These are phyloP conservation scores for Campoletis raptor DNA, from an alignment of 2,888 invertebrate species.

Conservation along the genomic window DNA sequence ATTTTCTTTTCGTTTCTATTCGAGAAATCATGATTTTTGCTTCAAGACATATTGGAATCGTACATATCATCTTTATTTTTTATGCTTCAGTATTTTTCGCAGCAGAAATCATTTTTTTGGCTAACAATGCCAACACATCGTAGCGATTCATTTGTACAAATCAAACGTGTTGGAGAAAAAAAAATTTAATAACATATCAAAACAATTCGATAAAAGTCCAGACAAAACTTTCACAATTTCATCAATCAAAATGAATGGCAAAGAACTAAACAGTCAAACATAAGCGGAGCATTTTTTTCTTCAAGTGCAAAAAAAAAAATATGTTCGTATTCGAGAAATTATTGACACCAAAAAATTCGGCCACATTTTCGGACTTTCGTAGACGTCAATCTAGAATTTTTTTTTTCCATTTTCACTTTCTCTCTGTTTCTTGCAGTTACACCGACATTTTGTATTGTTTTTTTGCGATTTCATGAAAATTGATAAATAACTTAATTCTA, in stretches of 20 bases:
- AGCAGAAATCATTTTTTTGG: background rate
- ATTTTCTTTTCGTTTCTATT: background rate
- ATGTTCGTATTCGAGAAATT: background rate
- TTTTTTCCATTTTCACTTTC: constrained; percentile 5
- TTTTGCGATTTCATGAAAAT: constrained; percentile 23
- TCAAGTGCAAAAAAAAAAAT: background rate
- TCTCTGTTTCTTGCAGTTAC: constrained; percentile 8
- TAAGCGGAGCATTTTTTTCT: background rate
- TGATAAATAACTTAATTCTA: constrained; percentile 69
- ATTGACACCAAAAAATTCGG: background rate
- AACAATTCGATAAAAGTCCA: background rate
- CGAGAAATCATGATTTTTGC: background rate
- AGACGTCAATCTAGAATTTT: background rate
- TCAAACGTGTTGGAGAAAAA: background rate
- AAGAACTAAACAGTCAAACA: background rate
- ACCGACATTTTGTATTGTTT: constrained; percentile 24
- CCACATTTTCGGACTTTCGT: background rate
- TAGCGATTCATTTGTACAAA: background rate
- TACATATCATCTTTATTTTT: background rate
- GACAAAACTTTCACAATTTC: background rate
- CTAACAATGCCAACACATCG: background rate
- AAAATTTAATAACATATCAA: background rate
- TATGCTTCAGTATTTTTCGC: background rate
- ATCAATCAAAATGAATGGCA: background rate
- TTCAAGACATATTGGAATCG: background rate